Evolutionary conservation across 37 sponge, comb jelly and placozoan species (phyloP), one percentile per base, ranked within the genome.

Genomic region (Theonella swinhoei): DNA sequence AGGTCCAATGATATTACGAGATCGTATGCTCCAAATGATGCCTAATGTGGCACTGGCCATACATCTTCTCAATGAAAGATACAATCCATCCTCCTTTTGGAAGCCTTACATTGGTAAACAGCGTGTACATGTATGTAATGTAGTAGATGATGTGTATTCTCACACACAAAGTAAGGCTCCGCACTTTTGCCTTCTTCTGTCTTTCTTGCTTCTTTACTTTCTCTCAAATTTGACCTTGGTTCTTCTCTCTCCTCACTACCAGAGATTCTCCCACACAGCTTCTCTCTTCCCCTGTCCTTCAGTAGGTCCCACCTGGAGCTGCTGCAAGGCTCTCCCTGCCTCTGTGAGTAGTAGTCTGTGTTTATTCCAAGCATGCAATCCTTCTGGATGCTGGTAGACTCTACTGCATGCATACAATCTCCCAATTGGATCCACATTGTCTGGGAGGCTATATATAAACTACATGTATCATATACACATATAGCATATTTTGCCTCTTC

Each of bases 101-200:
- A 90, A 80, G 66, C 94, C 91, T 24, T 94, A 94, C 75, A 87
- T 94, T n/a, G 81, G 94, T 94, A 34, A 54, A 67, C 32, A 68
- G 31, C 76, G 24, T 67, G 33, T 67, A 54, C 24, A 80, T 34
- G 68, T 29, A 80, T 17, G 31, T 47, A 47, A 47, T 14, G 14
- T 67, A 25, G 33, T 31, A 35, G 62, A 28, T 25, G 26, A 35
- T 17, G 37, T 24, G 7, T 22, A 34, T 70, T 63, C 0, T 29
- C 39, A 1, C 60, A n/a, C n/a, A n/a, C n/a, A n/a, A n/a, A n/a
- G n/a, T n/a, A n/a, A n/a, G n/a, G n/a, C n/a, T n/a, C n/a, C n/a
- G n/a, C n/a, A n/a, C n/a, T n/a, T n/a, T n/a, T n/a, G n/a, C n/a
- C n/a, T n/a, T n/a, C n/a, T n/a, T n/a, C 4, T 20, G 61, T 4